Evolutionary conservation across 2,113 vertebrate species (phyloP).

Genomic region (Neolamprologus sp.): DNA sequence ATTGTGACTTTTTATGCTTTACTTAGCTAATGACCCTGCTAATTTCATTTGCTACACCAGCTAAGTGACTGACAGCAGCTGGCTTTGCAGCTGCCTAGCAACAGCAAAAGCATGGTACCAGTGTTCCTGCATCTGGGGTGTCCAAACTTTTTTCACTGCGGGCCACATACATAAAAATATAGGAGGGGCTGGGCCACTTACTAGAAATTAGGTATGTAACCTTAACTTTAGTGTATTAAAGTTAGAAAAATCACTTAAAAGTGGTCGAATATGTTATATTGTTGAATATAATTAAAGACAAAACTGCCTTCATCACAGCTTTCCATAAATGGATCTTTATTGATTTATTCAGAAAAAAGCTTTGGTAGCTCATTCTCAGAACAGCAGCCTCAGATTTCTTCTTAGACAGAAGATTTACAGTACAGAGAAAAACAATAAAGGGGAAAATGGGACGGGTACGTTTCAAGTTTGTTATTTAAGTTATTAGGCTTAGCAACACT

Average conservation of each 20-base stretch:
- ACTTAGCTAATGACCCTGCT: background rate
- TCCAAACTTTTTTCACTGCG: background rate
- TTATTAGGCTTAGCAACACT: background rate
- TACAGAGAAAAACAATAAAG: background rate
- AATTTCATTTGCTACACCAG: background rate
- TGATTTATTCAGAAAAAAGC: background rate
- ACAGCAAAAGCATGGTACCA: background rate
- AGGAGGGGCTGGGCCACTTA: background rate
- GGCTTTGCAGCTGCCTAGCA: background rate
- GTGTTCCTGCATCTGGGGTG: background rate
- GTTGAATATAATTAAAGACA: background rate
- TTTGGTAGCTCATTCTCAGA: background rate
- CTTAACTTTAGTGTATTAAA: background rate
- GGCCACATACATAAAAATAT: background rate
- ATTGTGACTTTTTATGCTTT: background rate
- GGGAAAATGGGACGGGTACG: background rate
- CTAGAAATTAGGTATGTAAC: background rate
- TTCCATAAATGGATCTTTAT: background rate
- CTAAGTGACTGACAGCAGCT: background rate
- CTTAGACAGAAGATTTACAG: background rate
- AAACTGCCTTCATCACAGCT: background rate
- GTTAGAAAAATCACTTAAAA: background rate
- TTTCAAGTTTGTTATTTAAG: background rate
- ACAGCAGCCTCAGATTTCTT: background rate
- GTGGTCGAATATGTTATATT: background rate